phyloP scores from a whole-genome alignment of 1,140 invertebrate genomes.

The Drosophila bocki region DNA sequence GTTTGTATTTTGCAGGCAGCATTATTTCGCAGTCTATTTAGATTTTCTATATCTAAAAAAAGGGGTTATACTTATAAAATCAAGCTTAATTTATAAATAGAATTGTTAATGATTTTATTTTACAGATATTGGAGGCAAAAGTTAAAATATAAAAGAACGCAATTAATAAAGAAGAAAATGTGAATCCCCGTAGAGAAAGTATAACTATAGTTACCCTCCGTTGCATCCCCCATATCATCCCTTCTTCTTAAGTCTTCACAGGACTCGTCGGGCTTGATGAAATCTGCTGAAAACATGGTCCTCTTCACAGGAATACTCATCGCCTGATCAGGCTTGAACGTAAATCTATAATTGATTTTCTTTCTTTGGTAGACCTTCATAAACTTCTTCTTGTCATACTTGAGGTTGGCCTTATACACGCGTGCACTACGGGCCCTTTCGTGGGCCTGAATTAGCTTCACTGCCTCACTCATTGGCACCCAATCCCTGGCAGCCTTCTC shows the following conservation, averaged over 20 bases:
- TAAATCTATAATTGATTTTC: slow-evolving; percentile 69
- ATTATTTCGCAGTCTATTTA: slow-evolving; percentile 17
- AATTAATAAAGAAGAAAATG: too few species aligned
- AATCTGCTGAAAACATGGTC: slow-evolving; percentile 69
- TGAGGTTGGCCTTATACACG: slow-evolving; percentile 81
- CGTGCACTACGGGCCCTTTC: slow-evolving; percentile 87
- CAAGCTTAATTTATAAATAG: not conserved
- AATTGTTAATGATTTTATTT: not conserved
- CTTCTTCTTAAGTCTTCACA: slow-evolving; percentile 48
- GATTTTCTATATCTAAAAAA: slow-evolving; percentile 32
- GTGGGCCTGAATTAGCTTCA: slow-evolving; percentile 86
- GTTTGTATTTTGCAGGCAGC: slow-evolving; percentile 86
- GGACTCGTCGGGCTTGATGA: slow-evolving; percentile 54
- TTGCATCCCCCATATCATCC: slow-evolving; percentile 18
- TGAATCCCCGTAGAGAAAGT: not conserved
- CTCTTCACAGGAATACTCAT: slow-evolving; percentile 80
- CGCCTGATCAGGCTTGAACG: slow-evolving; percentile 70
- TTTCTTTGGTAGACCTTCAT: slow-evolving; percentile 54
- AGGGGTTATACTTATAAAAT: not conserved
- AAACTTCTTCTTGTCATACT: slow-evolving; percentile 60
- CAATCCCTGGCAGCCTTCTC: slow-evolving; percentile 36
- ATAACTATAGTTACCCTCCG: slow-evolving; percentile 17
- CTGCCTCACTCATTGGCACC: slow-evolving; percentile 51
- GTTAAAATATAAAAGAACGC: too few species aligned
- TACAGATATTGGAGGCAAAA: not conserved